A percentile compares a stretch with the other conserved stretches of the same genome.
phyloP scores from a whole-genome alignment of 2,888 invertebrate species.

The Anoncus sp. region DNA sequence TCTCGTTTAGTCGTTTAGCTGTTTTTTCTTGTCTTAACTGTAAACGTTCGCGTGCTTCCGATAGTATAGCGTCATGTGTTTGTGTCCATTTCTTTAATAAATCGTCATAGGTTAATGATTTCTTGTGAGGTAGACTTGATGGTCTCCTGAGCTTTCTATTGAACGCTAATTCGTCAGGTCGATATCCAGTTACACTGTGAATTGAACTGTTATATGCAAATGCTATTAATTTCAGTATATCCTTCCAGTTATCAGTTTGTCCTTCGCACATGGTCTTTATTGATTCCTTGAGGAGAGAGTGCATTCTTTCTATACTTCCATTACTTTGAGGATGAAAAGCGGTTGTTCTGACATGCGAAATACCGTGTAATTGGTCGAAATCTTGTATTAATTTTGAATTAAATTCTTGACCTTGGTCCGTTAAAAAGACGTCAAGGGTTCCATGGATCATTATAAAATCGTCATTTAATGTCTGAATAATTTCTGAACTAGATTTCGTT shows the following conservation, averaged over 20 bases:
- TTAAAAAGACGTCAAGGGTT: conserved; percentile 39
- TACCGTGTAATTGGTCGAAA: conserved; percentile 44
- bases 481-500: conserved; percentile 65
- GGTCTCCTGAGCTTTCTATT: conserved; percentile 53
- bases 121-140: conserved; percentile 35
- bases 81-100: conserved; percentile 48
- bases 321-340: conserved; percentile 60
- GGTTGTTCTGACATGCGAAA: conserved; percentile 45
- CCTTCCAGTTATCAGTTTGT: conserved; percentile 39
- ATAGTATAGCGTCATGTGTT: conserved; percentile 40
- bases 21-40: conserved; percentile 32
- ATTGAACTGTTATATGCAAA: conserved; percentile 51
- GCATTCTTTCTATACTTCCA: conserved; percentile 50
- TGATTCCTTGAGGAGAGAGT: conserved; percentile 36
- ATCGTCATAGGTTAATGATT: conserved; percentile 44
- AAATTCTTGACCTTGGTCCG: conserved; percentile 50
- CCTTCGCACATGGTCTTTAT: conserved; percentile 40
- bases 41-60: conserved; percentile 44
- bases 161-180: conserved; percentile 46
- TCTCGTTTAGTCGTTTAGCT: conserved; percentile 31
- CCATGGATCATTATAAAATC: conserved; percentile 55
- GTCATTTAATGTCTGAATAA: conserved; percentile 35
- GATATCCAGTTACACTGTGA: conserved; percentile 47
- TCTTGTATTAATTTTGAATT: conserved; percentile 55
- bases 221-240: conserved; percentile 34